Conservation (phyloP, 2,113 vertebrate genomes). For the Pionites leucogaster region DNA sequence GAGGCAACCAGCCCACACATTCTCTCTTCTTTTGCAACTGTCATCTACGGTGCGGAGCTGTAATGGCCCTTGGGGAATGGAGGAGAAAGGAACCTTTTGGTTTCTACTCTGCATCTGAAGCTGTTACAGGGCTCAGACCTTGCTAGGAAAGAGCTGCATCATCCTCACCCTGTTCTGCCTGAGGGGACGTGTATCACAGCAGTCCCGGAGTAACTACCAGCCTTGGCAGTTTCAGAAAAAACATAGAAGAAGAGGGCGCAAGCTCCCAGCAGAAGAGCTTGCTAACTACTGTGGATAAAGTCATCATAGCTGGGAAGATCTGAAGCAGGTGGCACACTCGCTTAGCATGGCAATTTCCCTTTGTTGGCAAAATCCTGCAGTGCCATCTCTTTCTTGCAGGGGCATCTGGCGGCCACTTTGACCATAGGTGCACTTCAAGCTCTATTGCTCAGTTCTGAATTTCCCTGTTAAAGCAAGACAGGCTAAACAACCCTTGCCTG, state of each 20-base stretch:
- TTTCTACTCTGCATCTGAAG: background rate
- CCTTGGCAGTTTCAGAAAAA: background rate
- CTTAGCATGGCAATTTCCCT: background rate
- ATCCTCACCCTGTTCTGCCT: background rate
- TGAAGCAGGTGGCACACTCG: background rate
- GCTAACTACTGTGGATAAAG: background rate
- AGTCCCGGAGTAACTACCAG: background rate
- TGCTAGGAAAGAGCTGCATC: background rate
- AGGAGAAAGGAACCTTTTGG: background rate
- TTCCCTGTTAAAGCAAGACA: background rate
- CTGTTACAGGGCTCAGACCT: background rate
- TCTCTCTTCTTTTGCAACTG: background rate
- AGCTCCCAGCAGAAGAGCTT: background rate
- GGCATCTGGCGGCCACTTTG: background rate
- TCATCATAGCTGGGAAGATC: background rate
- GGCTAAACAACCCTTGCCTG: background rate
- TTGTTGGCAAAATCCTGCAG: background rate
- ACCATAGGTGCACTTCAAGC: background rate
- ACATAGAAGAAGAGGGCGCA: background rate
- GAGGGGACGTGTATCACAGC: rapidly evolving
- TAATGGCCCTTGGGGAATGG: too few relatives aligned
- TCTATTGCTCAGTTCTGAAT: background rate
- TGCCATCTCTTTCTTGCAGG: background rate
- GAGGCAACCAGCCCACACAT: background rate
- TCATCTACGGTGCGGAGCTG: background rate